Base-by-base conservation (phyloP, 2,797 vertebrate genomes). In the Phyllotis vaccarum region DNA sequence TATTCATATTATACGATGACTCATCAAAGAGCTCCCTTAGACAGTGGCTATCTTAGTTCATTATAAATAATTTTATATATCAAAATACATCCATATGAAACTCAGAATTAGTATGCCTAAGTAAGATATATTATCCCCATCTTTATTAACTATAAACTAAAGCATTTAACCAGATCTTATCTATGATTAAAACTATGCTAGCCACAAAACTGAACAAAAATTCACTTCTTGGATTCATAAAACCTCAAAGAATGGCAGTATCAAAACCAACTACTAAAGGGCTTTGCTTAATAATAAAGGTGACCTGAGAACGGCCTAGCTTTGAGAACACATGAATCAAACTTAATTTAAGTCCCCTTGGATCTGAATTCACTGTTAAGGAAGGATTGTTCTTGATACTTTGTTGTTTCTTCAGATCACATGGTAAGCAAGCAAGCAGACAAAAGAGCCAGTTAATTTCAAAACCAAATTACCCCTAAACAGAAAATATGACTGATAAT, bases 361-460 rank as follows among this genome's bases (percentile, higher is more conserved):
- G 60, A 21, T 96, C 34, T 93, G 43, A 94, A 91, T 80, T 11
- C 89, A 72, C 9, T 80, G 78, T 64, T 89, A 89, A 91, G 11
- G 24, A 88, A 94, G 13, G 34, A 58, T 31, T 94, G 87, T 64
- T 94, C 22, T 24, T 49, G 68, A 81, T 78, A 31, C 2, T 95
- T 58, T 86, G 66, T 76, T 96, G 40, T 46, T 66, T 93, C 86
- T n/a, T 85, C 90, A 92, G 68, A 96, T 62, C 49, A 86, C 34
- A 9, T 75, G 31, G 31, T 83, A 91, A 82, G 75, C 52, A 96
- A 96, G 93, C 17, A 91, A 96, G 52, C 40, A 95, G 79, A 97
- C 72, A 94, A 97, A 93, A 93, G 43, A 95, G 78, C 21, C 76
- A 82, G 29, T 86, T 95, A 95, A 97, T 94, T 98, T 97, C 75